Base-by-base conservation (phyloP, 1,140 invertebrate genomes). In the Atopsyche davidsoni region DNA sequence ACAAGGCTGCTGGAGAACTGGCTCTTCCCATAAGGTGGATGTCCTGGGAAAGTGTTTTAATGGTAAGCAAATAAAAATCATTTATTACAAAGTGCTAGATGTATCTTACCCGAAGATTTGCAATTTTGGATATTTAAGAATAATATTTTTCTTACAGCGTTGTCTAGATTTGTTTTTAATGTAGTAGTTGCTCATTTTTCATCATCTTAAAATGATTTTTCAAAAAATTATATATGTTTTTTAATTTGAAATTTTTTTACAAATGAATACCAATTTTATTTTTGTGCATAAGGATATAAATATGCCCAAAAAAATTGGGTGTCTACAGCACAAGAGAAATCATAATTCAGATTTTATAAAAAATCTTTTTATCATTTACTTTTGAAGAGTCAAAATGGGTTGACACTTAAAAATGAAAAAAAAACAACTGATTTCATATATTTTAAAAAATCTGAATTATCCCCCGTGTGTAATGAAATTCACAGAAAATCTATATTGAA, bases 11-110 rank as follows among this genome's bases (percentile, higher is more conserved):
- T 17, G 64, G 65, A 54, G 61, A 62, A 50, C 78, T 75, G 40
- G 76, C 79, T 39, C 77, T 83, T 55, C 86, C 86, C 22, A 83
- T 89, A 47, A 75, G 86, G 59, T 89, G 86, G 86, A 77, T 87
- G 73, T 80, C 86, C 14, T 90, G 87, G 88, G 89, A 92, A 69
- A 86, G 85, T 63, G 80, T 90, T 56, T 64, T 89, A 24, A 60
- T 89, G 76, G 87, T 89, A 76, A 77, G 76, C 70, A n/a, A n/a
- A n/a, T n/a, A n/a, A n/a, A n/a, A 45, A 31, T n/a, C 22, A 9
- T 18, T n/a, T 10, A 21, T 47, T 16, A 16, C 17, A 6, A 13
- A 11, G 11, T 18, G 6, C n/a, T n/a, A n/a, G n/a, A n/a, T n/a
- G n/a, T n/a, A n/a, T n/a, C n/a, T n/a, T n/a, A n/a, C n/a, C n/a